Evolutionary conservation across 2,888 invertebrate species (phyloP).

Genomic region (Eupeodes luniger): DNA sequence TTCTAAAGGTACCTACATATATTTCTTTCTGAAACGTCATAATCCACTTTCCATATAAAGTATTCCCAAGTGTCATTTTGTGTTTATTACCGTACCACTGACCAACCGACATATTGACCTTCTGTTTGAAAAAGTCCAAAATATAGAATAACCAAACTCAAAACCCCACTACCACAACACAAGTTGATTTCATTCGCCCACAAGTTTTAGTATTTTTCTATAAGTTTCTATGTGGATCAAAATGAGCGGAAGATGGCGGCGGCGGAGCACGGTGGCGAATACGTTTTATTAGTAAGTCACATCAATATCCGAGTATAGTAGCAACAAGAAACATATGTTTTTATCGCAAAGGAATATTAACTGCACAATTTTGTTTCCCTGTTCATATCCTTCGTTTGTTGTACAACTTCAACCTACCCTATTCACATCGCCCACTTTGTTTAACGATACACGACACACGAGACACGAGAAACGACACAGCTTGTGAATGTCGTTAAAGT

Average conservation of each 20-base stretch:
- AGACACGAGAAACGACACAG: background rate
- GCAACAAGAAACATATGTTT: constrained; percentile 33
- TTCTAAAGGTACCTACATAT: background rate
- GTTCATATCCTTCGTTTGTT: constrained; percentile 9
- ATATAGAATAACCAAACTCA: constrained; percentile 34
- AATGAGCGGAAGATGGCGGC: background rate
- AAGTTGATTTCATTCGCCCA: constrained; percentile 37
- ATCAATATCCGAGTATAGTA: constrained; percentile 21
- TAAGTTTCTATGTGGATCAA: background rate
- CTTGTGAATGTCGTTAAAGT: constrained; percentile 39
- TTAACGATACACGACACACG: constrained; percentile 14
- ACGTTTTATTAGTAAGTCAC: constrained; percentile 27
- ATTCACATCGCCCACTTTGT: constrained; percentile 20
- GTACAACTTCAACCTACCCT: constrained; percentile 11
- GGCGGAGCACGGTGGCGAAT: background rate
- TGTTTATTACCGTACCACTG: background rate
- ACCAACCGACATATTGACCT: constrained; percentile 63
- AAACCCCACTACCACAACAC: constrained; percentile 10
- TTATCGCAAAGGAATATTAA: constrained; percentile 2
- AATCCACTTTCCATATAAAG: constrained; percentile 39
- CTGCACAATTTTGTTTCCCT: constrained; percentile 25
- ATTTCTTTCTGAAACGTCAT: constrained; percentile 25
- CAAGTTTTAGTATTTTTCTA: background rate
- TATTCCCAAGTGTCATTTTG: constrained; percentile 36
- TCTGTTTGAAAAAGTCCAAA: constrained; percentile 46